Evolutionary conservation across 2,113 vertebrate species (phyloP).

Genomic region (Microcebus ravelobensis): DNA sequence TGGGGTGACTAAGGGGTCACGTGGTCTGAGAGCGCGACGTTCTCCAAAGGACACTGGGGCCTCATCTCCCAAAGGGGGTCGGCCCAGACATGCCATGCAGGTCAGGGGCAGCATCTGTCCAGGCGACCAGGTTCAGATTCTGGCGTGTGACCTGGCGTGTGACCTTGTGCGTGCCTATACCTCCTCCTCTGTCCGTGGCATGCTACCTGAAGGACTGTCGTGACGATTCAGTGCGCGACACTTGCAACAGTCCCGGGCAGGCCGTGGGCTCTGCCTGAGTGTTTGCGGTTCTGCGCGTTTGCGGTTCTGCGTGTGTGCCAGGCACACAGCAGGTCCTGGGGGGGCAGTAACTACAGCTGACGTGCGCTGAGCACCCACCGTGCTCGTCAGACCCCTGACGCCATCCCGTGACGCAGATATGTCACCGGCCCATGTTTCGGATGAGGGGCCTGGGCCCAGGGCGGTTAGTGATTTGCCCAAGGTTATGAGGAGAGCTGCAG

Average conservation of each 20-base stretch:
- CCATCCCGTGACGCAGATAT: not conserved
- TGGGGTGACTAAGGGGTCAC: not conserved
- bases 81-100: not conserved
- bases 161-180: not conserved
- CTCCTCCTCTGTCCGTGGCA: not conserved
- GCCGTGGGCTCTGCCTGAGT: accelerated
- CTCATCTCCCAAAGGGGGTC: not conserved
- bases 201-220: not conserved
- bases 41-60: not conserved
- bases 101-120: not conserved
- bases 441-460: not conserved
- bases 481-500: not conserved
- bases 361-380: accelerated
- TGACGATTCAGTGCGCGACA: not conserved
- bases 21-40: not conserved
- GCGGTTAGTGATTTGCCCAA: not conserved
- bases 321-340: not conserved
- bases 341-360: no score
- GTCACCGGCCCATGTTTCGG: not conserved
- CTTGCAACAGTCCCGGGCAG: not conserved
- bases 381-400: not conserved
- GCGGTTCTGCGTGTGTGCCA: not conserved
- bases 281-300: not conserved
- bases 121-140: not conserved
- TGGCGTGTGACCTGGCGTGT: not conserved